A percentile compares a stretch with the other conserved stretches of the same genome.
Conservation (phyloP, 2,113 vertebrate genomes). For the Neopipo cinnamomea region DNA sequence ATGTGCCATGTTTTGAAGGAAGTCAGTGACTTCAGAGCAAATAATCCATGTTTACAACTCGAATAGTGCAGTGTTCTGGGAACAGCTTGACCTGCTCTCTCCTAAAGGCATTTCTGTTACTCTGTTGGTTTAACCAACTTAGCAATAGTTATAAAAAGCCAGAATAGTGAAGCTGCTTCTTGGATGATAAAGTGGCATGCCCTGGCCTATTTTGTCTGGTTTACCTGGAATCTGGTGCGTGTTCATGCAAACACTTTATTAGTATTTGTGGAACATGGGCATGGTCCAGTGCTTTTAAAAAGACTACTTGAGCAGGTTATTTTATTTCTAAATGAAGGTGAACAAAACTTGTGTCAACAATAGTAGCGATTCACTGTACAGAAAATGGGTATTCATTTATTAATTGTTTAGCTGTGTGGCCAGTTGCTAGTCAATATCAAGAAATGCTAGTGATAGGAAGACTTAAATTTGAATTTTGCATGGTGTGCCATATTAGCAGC, state of each 20-base stretch:
- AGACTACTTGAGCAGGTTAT: background rate
- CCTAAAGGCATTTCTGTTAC: background rate
- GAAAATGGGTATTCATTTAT: background rate
- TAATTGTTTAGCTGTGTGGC: background rate
- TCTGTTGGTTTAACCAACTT: background rate
- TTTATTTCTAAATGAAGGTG: background rate
- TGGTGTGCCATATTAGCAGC: background rate
- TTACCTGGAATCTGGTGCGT: background rate
- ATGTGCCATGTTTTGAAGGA: accelerated
- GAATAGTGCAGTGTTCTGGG: background rate
- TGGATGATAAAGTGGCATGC: background rate
- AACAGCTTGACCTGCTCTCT: background rate
- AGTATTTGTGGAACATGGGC: background rate
- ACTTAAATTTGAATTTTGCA: background rate
- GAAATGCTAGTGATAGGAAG: background rate
- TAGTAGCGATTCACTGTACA: background rate
- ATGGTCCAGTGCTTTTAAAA: background rate
- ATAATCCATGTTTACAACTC: background rate
- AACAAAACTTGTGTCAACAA: background rate
- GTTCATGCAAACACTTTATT: background rate
- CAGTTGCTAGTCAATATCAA: background rate
- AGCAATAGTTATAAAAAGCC: background rate
- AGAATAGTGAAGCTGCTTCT: background rate
- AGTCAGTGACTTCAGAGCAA: background rate
- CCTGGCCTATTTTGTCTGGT: background rate